Evolutionary conservation across 2,888 invertebrate genomes (phyloP), one percentile per base, ranked within the genome.

Genomic region (Polylopha cassiicola): DNA sequence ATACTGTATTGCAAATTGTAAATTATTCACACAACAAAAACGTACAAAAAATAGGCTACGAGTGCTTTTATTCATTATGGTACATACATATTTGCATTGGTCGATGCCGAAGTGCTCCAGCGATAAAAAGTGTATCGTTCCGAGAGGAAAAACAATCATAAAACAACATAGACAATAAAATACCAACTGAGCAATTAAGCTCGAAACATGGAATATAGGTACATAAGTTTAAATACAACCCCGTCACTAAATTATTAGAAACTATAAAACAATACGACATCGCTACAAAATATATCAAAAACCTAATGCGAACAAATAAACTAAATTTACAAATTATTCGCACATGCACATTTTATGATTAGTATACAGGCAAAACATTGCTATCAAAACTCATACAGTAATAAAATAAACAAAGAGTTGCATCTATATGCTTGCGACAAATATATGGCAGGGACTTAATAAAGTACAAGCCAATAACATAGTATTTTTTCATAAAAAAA

Each of bases 211-310:
- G 43, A 48, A 50, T 49, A 48, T 37, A 20, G 43, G 37, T 41
- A 47, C 48, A 48, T 37, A 20, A 43, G 37, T 41, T 46, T 43
- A 46, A 48, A 46, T 44, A 54, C 16, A 29, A 20, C 22, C 29
- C 24, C n/a, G n/a, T n/a, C 26, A 16, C 11, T 4, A 26, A 36
- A 23, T 30, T 30, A 26, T 29, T 23, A 34, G 24, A 23, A 30
- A 41, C 9, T 7, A 32, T 10, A 30, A 33, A 8, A 21, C 21
- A 36, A 37, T 28, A 23, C 17, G 28, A 17, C 21, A 9, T 8
- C 20, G 20, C 18, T 29, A 34, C 28, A 23, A 39, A 29, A 30
- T 17, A 30, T 30, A 36, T 41, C 30, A 8, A 34, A 34, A 34
- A 34, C 15, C n/a, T 29, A 15, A 36, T 30, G 24, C 24, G 14